Evolutionary conservation across 92 coral and sea anemone species (phyloP), one percentile per base, ranked within the genome.

Genomic region (Palythoa heliodiscus): DNA sequence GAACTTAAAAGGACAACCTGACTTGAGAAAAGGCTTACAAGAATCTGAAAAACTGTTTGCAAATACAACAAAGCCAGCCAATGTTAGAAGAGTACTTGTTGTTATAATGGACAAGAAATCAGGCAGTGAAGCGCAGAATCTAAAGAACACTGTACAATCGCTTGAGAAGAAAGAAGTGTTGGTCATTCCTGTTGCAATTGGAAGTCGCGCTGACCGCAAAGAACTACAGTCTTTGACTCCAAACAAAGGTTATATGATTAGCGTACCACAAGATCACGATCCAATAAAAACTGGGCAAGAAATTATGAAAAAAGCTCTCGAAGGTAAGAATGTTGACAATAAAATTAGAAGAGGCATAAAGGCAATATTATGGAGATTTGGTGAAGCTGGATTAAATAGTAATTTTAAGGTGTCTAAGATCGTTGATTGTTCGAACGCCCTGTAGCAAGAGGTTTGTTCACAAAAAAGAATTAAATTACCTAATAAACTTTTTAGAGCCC

Each of bases 151-250:
- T 68, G 55, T 89, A 66, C 78, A 87, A 55, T 79, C 86, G 35
- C 82, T 92, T 39, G 84, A 87, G 40, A 87, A 73, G 19, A 77
- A 89, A 29, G 88, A 96, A 20, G 95, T 93, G 14, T 92, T 91
- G 73, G 86, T 95, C 20, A 89, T 95, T 3, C 95, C 98, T 11
- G 94, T 95, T n/a, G 90, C 90, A 3, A 75, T 95, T 38, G 94
- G 97, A 23, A 87, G 83, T 82, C 19, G 47, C 47, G 93, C 87
- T 57, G 86, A 88, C 80, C 35, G 52, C 14, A 84, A 47, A 25
- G 94, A 93, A 54, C 86, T 93, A 12, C 82, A 63, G 20, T 61
- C 83, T 11, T 69, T 91, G 19, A 89, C 98, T 61, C 76, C 87
- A 10, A 86, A 90, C 52, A 94, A 92, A 63, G 82, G 74, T 29